Conservation (phyloP, 2,113 vertebrate genomes). For the Seriola quinqueradiata region DNA sequence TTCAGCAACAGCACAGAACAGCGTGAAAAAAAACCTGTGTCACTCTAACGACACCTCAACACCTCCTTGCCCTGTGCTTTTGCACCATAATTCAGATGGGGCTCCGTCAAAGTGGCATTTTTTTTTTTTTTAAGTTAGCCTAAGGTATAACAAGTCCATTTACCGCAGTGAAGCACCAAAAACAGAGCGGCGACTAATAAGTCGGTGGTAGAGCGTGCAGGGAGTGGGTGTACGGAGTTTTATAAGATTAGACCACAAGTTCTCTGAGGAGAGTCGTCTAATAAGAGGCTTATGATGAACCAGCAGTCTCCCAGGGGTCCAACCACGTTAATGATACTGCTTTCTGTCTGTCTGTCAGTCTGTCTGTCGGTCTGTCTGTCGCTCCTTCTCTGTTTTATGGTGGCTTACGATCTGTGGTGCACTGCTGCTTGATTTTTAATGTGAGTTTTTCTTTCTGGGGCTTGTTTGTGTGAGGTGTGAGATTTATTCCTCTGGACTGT, state of each 20-base stretch:
- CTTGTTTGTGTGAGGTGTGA: constrained; percentile 56
- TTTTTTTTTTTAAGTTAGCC: constrained; percentile 42
- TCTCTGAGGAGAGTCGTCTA: constrained; percentile 67
- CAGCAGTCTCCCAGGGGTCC: constrained; percentile 61
- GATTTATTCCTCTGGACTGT: constrained; percentile 50
- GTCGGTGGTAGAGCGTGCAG: constrained; percentile 59
- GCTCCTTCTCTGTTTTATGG: constrained; percentile 30
- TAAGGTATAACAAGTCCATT: constrained; percentile 44
- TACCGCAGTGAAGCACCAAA: constrained; percentile 36
- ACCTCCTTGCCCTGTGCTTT: constrained; percentile 38
- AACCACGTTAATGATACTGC: constrained; percentile 64
- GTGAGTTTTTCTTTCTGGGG: constrained; percentile 20
- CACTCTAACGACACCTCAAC: constrained; percentile 66
- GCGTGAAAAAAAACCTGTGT: constrained; percentile 53
- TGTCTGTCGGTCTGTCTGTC: constrained; percentile 4
- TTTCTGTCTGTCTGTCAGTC: constrained; percentile 19
- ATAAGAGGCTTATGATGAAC: constrained; percentile 74
- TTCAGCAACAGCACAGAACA: constrained; percentile 50
- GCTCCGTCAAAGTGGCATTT: constrained; percentile 17
- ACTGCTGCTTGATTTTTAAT: constrained; percentile 33
- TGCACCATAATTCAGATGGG: constrained; percentile 46
- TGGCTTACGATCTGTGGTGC: constrained; percentile 49
- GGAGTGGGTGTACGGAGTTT: constrained; percentile 62
- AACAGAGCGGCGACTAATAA: constrained; percentile 58
- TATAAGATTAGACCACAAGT: constrained; percentile 76